A percentile compares a stretch with the other conserved stretches of the same genome.
Evolutionary conservation across 2,797 vertebrate genomes (phyloP).

Genomic region (Urocyon cinereoargenteus): DNA sequence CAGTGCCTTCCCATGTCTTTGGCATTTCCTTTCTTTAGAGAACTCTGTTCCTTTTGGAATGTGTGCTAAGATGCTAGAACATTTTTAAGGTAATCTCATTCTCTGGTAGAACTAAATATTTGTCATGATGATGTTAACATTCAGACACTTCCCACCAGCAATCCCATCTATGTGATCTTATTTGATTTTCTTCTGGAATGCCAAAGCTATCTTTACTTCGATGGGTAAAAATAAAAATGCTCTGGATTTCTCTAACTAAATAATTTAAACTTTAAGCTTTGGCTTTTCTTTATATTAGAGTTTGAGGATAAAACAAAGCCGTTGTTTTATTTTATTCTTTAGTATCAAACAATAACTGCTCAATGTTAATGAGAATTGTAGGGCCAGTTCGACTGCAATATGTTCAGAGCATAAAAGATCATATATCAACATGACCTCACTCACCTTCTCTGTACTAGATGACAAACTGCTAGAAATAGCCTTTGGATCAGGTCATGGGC

Average conservation of each 20-base stretch:
- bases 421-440: conserved; percentile 86
- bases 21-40: conserved; percentile 24
- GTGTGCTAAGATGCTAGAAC: not conserved
- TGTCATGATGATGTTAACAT: not conserved
- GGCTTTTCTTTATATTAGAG: conserved; percentile 48
- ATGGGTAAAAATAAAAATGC: conserved; percentile 60
- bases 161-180: not conserved
- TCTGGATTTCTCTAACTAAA: conserved; percentile 57
- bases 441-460: conserved; percentile 90
- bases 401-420: conserved; percentile 85
- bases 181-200: conserved; percentile 64
- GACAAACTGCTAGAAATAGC: conserved; percentile 89
- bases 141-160: conserved; percentile 1
- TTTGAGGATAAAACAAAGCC: conserved; percentile 57
- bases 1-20: not conserved
- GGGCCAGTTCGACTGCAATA: conserved; percentile 83
- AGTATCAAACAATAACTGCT: conserved; percentile 84
- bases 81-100: conserved; percentile 45
- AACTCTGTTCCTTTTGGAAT: not conserved
- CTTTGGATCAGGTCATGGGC: conserved; percentile 86
- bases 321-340: conserved; percentile 72
- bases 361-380: conserved; percentile 85
- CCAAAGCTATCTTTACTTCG: conserved; percentile 57
- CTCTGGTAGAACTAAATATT: conserved; percentile 49
- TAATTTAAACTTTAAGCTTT: conserved; percentile 63